Conservation (phyloP, 2,888 invertebrate species). For the Tanytarsus gracilentus region DNA sequence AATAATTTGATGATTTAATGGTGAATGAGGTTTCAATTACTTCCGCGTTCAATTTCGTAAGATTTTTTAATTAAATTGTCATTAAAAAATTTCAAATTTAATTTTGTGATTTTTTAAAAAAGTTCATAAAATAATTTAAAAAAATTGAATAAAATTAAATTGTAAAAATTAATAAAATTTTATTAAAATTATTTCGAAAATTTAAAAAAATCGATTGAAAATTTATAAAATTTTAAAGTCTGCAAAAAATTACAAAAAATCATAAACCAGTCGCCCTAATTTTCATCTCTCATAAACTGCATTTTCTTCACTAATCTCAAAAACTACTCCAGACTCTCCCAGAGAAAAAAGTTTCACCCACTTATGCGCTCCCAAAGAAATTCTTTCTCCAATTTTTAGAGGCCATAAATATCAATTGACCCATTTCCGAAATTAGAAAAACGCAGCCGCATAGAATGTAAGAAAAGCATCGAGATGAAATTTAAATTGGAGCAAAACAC, state of each 20-base stretch:
- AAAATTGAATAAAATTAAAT: too few species aligned
- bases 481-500: background rate
- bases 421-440: background rate
- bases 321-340: background rate
- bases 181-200: too few species aligned
- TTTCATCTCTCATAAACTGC: background rate
- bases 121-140: too few species aligned
- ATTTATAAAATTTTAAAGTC: background rate
- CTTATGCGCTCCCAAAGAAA: background rate
- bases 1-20: too few species aligned
- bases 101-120: too few species aligned
- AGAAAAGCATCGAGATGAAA: background rate
- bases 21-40: too few species aligned
- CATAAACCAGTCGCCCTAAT: too few species aligned
- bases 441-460: background rate
- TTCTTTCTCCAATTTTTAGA: background rate
- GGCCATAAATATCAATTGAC: slow-evolving; percentile 14
- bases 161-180: too few species aligned
- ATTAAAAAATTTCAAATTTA: too few species aligned
- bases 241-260: background rate
- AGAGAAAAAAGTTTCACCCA: background rate
- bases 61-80: too few species aligned
- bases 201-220: background rate
- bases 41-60: too few species aligned
- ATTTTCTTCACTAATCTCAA: background rate